Conservation (phyloP, 2,113 vertebrate genomes). For the Gulo gulo region DNA sequence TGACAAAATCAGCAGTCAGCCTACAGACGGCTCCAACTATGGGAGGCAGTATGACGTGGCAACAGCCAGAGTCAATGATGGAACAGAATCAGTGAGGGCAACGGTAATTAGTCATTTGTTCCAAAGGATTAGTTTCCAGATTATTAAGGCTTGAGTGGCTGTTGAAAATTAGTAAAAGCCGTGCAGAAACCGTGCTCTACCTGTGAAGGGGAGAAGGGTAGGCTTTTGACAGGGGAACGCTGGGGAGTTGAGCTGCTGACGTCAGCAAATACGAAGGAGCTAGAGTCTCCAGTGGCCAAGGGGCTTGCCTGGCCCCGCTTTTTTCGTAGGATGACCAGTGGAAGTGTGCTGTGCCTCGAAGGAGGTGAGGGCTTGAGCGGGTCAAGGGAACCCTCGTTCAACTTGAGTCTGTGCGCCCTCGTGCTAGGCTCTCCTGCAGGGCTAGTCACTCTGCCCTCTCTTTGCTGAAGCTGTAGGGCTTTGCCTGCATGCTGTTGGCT, state of each 20-base stretch:
- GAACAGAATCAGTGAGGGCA: slow-evolving; percentile 81
- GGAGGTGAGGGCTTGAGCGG: slow-evolving; percentile 81
- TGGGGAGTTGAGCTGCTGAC: slow-evolving; percentile 88
- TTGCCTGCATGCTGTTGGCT: slow-evolving; percentile 83
- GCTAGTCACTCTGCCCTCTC: slow-evolving; percentile 80
- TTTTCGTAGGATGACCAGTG: slow-evolving; percentile 85
- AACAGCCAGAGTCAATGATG: slow-evolving; percentile 73
- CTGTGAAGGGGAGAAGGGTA: slow-evolving; percentile 95
- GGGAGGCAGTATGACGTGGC: slow-evolving; percentile 49
- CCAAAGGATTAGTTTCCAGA: slow-evolving; percentile 89
- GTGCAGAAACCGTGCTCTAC: slow-evolving; percentile 88
- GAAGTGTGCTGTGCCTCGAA: slow-evolving; percentile 81
- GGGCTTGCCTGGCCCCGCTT: slow-evolving; percentile 83
- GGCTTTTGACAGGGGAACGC: slow-evolving; percentile 89
- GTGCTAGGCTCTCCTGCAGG: slow-evolving; percentile 79
- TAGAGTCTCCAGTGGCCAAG: slow-evolving; percentile 81
- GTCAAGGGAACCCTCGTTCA: slow-evolving; percentile 81
- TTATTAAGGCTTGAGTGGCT: slow-evolving; percentile 84
- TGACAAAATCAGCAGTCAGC: slow-evolving; percentile 73
- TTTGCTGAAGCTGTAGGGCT: slow-evolving; percentile 81
- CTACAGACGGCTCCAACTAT: slow-evolving; percentile 69
- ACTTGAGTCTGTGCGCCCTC: slow-evolving; percentile 80
- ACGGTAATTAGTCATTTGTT: slow-evolving; percentile 87
- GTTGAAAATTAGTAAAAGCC: slow-evolving; percentile 87
- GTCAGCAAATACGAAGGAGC: slow-evolving; percentile 84